These are phyloP conservation scores for Petrocephalus zakoni DNA, from an alignment of 2,113 vertebrate species.

Conservation along the genomic window DNA sequence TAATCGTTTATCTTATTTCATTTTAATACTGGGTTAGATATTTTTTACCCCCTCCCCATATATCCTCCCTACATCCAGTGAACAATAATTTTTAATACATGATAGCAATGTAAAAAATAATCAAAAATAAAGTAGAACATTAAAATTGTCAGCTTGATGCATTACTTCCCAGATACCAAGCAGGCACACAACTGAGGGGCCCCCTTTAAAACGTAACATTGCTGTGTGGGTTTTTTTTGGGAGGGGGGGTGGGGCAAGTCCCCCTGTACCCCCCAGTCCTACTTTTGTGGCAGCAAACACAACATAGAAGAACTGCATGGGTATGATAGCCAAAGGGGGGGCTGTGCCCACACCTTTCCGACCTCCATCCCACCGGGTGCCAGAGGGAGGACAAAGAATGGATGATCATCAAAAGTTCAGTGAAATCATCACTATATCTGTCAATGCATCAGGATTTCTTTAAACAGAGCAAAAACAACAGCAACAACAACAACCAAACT, in stretches of 20 bases:
- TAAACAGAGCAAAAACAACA: not conserved
- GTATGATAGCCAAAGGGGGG: not conserved
- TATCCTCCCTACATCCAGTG: not conserved
- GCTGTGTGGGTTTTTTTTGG: not conserved
- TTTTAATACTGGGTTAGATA: not conserved
- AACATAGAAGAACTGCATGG: not conserved
- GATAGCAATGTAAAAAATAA: not conserved
- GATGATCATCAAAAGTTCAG: not conserved
- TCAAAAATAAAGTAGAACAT: not conserved
- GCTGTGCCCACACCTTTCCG: not conserved
- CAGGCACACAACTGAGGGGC: not conserved
- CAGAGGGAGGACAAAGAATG: not conserved
- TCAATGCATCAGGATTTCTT: not conserved
- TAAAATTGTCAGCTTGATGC: not conserved
- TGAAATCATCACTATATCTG: not conserved
- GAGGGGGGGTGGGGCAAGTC: not conserved
- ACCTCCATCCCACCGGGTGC: not conserved
- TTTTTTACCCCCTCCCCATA: not conserved
- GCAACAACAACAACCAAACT: not conserved
- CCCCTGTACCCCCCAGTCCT: constrained; percentile 4
- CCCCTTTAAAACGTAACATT: not conserved
- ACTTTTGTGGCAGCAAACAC: not conserved
- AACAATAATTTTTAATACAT: not conserved
- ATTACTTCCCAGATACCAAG: not conserved
- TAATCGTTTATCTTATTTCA: not conserved